These are phyloP conservation scores for Daubentonia madagascariensis DNA, from an alignment of 2,113 vertebrate species.

Conservation along the genomic window DNA sequence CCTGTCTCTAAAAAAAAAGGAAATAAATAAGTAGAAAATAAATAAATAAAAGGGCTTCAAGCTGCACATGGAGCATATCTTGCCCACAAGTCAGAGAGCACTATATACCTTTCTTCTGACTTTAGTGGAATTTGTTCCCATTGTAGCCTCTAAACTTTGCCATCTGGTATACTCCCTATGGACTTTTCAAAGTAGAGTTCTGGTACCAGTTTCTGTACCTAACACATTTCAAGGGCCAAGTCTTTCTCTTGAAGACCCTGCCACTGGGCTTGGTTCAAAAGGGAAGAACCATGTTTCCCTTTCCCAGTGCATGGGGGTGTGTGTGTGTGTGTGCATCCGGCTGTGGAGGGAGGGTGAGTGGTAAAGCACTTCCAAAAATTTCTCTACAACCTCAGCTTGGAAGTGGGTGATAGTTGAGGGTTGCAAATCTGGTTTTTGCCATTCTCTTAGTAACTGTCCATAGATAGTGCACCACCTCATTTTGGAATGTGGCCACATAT, in stretches of 20 bases:
- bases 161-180: background rate
- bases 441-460: background rate
- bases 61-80: background rate
- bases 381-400: background rate
- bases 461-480: background rate
- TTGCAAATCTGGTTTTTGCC: background rate
- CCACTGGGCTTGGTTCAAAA: background rate
- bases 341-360: background rate
- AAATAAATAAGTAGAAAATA: too few relatives aligned
- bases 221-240: background rate
- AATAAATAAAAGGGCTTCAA: background rate
- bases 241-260: background rate
- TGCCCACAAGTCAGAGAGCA: background rate
- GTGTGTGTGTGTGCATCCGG: background rate
- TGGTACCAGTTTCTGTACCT: background rate
- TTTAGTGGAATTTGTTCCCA: background rate
- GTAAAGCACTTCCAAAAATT: background rate
- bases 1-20: too few relatives aligned
- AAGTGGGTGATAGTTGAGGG: background rate
- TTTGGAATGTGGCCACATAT: background rate
- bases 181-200: background rate
- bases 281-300: background rate
- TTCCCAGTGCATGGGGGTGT: background rate
- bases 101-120: background rate
- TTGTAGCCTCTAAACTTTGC: background rate